Conservation (phyloP, 2,113 vertebrate genomes). For the Circaetus cinerascens region DNA sequence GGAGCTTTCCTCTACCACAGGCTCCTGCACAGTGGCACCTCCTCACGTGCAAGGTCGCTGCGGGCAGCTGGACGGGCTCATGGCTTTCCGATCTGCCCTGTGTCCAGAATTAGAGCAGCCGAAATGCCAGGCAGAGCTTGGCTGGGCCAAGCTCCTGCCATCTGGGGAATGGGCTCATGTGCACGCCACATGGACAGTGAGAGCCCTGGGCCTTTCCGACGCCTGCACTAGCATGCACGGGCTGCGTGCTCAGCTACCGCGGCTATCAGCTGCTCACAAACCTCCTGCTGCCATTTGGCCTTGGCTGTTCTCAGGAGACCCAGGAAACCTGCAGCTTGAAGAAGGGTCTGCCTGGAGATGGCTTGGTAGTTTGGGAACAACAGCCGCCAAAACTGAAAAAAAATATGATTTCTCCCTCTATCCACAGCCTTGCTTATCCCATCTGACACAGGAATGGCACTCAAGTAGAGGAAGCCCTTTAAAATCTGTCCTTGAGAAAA, state of each 20-base stretch:
- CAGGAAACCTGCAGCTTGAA: background rate
- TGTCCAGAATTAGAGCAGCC: slow-evolving; percentile 1
- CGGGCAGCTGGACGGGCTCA: background rate
- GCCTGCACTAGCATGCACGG: accelerated
- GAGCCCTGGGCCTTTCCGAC: accelerated
- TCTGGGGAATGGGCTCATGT: background rate
- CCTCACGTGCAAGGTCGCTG: background rate
- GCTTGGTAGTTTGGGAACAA: background rate
- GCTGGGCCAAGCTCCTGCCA: background rate
- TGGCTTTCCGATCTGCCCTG: accelerated
- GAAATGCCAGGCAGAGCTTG: slow-evolving; percentile 25
- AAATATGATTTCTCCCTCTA: accelerated
- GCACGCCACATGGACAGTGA: background rate
- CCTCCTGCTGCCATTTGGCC: background rate
- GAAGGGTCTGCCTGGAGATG: background rate
- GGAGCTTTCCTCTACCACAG: background rate
- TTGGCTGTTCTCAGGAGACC: background rate
- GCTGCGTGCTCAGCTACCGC: background rate
- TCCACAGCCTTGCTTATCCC: background rate
- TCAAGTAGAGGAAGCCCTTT: accelerated
- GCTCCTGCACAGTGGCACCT: background rate
- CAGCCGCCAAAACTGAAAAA: background rate
- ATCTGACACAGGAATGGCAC: accelerated
- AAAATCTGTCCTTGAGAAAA: background rate
- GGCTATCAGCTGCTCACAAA: background rate